Base-by-base conservation (phyloP, 2,113 vertebrate species). In the Colius striatus region DNA sequence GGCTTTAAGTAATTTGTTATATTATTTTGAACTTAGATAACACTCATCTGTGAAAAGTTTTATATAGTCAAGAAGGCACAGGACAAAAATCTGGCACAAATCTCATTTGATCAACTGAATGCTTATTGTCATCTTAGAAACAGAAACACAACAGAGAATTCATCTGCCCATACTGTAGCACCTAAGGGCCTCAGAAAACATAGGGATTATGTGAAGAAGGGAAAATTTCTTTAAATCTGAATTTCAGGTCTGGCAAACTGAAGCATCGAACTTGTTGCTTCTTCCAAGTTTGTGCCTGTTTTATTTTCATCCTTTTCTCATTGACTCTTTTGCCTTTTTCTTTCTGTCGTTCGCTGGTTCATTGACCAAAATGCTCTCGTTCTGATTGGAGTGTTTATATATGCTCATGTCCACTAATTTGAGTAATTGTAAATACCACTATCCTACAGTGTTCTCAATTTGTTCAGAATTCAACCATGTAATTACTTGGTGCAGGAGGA, bases 391-490 rank as follows among this genome's bases (percentile, higher is more conserved):
- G 38, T 87, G 90, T 89, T 91, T 89, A 68, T 61, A 58, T n/a
- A 62, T 51, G 67, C 18, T 91, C 67, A 36, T 90, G 82, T 75
- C 71, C 20, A 51, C 67, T 96, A 72, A 65, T 79, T 30, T 66
- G 72, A 57, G 50, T 84, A 76, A 90, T 19, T 48, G 51, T 73
- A 92, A 84, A 34, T 76, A 75, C 32, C 17, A 11, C 34, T 84
- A 17, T 84, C 58, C 34, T 83, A 29, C 25, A 92, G 45, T 62
- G 23, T 55, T 84, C 73, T 75, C 36, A n/a, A 48, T 91, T 86
- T 75, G 84, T 88, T 95, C 93, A 71, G 86, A 96, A 71, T 79
- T 85, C 58, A 90, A 27, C 76, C 43, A 50, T 48, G 17, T 58
- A 86, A 88, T 94, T 95, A 81, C 57, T 91, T 67, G 26, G 9